phyloP scores from a whole-genome alignment of 2,888 invertebrate species.

The Oxycera nigricornis region DNA sequence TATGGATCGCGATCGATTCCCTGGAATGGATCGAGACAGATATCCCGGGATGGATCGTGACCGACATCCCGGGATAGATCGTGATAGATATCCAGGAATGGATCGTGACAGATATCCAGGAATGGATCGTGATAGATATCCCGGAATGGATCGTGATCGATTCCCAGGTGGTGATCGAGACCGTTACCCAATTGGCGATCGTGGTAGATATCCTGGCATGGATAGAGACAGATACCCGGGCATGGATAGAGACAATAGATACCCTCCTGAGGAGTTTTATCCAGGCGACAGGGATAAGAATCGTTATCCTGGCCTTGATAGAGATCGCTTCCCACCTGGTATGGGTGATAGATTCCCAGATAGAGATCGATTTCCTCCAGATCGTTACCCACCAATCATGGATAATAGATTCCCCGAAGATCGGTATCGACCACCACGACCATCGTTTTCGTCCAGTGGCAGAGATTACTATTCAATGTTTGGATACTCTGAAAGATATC shows the following conservation, averaged over 20 bases:
- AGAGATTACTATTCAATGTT: slow-evolving; percentile 48
- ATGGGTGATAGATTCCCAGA: slow-evolving; percentile 53
- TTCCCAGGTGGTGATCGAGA: slow-evolving; percentile 54
- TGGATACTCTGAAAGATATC: slow-evolving; percentile 50
- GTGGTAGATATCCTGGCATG: slow-evolving; percentile 60
- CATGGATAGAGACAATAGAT: slow-evolving; percentile 62
- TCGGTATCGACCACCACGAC: slow-evolving; percentile 14
- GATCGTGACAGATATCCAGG: slow-evolving; percentile 55
- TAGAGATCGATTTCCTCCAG: slow-evolving; percentile 51
- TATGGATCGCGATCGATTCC: slow-evolving; percentile 57
- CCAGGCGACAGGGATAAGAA: slow-evolving; percentile 52
- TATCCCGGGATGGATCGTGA: slow-evolving; percentile 56
- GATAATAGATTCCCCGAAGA: slow-evolving; percentile 41
- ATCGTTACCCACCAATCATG: slow-evolving; percentile 39
- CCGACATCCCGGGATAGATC: slow-evolving; percentile 63
- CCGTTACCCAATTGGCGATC: slow-evolving; percentile 56
- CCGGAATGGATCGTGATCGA: slow-evolving; percentile 52
- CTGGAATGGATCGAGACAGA: slow-evolving; percentile 53
- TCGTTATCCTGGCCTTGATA: slow-evolving; percentile 62
- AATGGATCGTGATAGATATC: slow-evolving; percentile 60
- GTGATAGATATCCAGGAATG: slow-evolving; percentile 61
- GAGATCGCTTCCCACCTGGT: slow-evolving; percentile 53
- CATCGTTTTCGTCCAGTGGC: slow-evolving; percentile 43
- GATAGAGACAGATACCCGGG: slow-evolving; percentile 64
- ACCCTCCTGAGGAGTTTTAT: slow-evolving; percentile 51